Evolutionary conservation across 2,888 invertebrate genomes (phyloP), one percentile per base, ranked within the genome.

Genomic region (Lydus trimaculatus): DNA sequence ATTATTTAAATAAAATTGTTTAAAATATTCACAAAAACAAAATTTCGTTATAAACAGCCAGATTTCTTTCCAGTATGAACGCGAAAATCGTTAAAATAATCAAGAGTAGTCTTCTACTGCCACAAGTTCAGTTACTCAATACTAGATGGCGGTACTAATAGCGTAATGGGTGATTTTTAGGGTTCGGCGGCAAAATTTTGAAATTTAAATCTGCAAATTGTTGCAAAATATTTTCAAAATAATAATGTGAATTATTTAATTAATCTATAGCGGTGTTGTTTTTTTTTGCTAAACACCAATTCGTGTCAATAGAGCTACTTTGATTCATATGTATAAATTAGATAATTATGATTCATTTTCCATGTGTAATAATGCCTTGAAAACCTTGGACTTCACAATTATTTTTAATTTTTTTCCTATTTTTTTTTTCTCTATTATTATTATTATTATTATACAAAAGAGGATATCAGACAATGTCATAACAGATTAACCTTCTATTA

Each of bases 351-450:
- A 69, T 61, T 65, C 65, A 65, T 65, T 65, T 61, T n/a, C 1
- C 23, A n/a, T n/a, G 17, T 39, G 48, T 60, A 64, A 56, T 33
- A 61, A 68, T 56, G 56, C 61, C 33, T 52, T 60, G 58, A 68
- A 48, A 71, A 71, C 71, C 71, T 71, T 71, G 71, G 71, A 71
- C 71, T 71, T 71, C 68, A 65, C 61, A 59, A 68, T 68, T 62
- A 69, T 63, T 65, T 69, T 59, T 25, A 66, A 69, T 66, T 69
- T 60, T 68, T 59, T 66, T 70, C n/a, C 43, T 60, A 17, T 20
- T n/a, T 43, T 36, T 62, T 48, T 25, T 25, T 43, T 43, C 43
- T 61, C 15, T 23, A 23, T 61, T 36, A 43, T 25, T 39, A 33
- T 11, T n/a, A n/a, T n/a, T n/a, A n/a, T n/a, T n/a, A n/a, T n/a